Percentiles rank a stretch among this genome's conserved stretches.
phyloP scores from a whole-genome alignment of 2,888 invertebrate species.

The Rotaria socialis region DNA sequence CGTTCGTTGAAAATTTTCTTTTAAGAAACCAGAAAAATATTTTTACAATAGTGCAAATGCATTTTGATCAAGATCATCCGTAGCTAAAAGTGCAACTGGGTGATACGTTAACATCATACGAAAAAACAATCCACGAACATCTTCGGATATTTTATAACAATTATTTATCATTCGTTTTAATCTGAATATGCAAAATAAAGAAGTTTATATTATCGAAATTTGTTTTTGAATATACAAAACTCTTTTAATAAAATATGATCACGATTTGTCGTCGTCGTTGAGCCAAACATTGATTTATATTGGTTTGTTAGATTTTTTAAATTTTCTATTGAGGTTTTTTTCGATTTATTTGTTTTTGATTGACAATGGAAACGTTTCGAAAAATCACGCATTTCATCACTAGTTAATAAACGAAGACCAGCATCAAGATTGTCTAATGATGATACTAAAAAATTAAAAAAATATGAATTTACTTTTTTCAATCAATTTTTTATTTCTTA shows the following conservation, averaged over 20 bases:
- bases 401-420: constrained; percentile 12
- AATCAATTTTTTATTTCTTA: not conserved
- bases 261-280: not conserved
- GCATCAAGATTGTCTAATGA: not conserved
- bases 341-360: constrained; percentile 10
- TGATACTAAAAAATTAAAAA: not conserved
- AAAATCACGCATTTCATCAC: constrained; percentile 30
- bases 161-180: not conserved
- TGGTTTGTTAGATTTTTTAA: constrained; percentile 30
- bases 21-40: not conserved
- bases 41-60: constrained; percentile 4
- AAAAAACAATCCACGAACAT: constrained; percentile 35
- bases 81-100: not conserved
- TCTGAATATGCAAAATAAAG: not conserved
- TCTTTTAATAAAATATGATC: constrained; percentile 14
- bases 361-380: constrained; percentile 32
- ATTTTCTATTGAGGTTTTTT: constrained; percentile 28
- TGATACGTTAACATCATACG: constrained; percentile 35
- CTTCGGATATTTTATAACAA: constrained; percentile 26
- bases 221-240: not conserved
- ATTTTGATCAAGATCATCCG: constrained; percentile 34
- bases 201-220: not conserved
- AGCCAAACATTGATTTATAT: constrained; percentile 19
- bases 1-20: not conserved
- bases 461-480: not conserved